Conservation (phyloP, 2,113 vertebrate species). For the Pithys albifrons region DNA sequence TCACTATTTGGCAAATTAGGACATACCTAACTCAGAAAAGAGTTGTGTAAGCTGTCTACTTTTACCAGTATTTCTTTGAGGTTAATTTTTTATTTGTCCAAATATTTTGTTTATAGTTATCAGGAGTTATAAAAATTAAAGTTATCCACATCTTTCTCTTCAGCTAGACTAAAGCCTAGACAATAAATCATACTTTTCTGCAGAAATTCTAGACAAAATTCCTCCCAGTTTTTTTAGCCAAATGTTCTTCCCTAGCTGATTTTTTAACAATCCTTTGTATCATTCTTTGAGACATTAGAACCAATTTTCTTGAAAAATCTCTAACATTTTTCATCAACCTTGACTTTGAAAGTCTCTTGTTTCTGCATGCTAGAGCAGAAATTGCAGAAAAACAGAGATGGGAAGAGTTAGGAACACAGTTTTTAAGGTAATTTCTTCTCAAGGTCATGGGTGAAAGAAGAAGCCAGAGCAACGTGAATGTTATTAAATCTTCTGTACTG, state of each 20-base stretch:
- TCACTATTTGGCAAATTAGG: background rate
- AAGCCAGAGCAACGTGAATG: background rate
- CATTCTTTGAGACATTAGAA: background rate
- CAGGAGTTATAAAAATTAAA: background rate
- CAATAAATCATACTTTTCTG: background rate
- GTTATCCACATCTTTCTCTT: background rate
- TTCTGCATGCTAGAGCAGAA: background rate
- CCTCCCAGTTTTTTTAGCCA: background rate
- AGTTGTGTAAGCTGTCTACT: background rate
- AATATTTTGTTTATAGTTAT: background rate
- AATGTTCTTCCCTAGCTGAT: background rate
- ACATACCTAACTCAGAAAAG: background rate
- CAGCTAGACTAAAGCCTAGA: background rate
- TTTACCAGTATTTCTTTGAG: background rate
- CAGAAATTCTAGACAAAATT: background rate
- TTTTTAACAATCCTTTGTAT: background rate
- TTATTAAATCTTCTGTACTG: slow-evolving; percentile 18
- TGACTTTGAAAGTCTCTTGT: background rate
- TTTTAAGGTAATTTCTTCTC: background rate
- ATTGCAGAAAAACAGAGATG: background rate
- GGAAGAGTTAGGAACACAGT: background rate
- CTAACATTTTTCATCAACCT: background rate
- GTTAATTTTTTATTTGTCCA: background rate
- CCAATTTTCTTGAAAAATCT: background rate
- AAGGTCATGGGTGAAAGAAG: background rate